phyloP scores from a whole-genome alignment of 2,888 invertebrate genomes.

The Drosophila nigricruria region DNA sequence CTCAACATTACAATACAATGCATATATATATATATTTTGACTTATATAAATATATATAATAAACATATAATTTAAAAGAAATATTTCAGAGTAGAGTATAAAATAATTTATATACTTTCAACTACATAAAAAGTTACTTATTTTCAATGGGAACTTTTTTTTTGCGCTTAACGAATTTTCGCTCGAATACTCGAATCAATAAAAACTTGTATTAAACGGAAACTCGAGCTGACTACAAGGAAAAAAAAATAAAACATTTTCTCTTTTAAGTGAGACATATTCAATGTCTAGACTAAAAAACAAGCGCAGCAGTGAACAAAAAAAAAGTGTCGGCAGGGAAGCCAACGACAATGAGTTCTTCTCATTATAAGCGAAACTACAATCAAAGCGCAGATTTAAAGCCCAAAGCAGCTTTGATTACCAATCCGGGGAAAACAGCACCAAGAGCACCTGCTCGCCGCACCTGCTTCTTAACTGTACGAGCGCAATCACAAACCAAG shows the following conservation, averaged over 20 bases:
- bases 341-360: slow-evolving; percentile 8
- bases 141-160: slow-evolving; percentile 16
- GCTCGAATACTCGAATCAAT: slow-evolving; percentile 14
- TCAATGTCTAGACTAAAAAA: slow-evolving; percentile 64
- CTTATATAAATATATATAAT: no score
- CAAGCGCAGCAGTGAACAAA: slow-evolving; percentile 21
- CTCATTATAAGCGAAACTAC: slow-evolving; percentile 36
- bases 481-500: slow-evolving; percentile 28
- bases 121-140: not conserved
- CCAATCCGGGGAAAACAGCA: slow-evolving; percentile 34
- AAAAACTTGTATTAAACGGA: slow-evolving; percentile 32
- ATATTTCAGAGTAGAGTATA: not conserved
- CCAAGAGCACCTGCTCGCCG: slow-evolving; percentile 16
- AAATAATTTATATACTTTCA: not conserved
- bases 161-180: not conserved
- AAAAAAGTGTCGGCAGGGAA: slow-evolving; percentile 26
- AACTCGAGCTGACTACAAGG: slow-evolving; percentile 27
- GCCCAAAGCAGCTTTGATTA: slow-evolving; percentile 66
- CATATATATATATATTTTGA: no score
- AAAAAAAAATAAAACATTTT: not conserved
- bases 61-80: no score
- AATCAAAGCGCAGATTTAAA: slow-evolving; percentile 58
- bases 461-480: slow-evolving; percentile 21
- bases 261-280: slow-evolving; percentile 8
- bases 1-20: not conserved